Base-by-base conservation (phyloP, 2,797 vertebrate species). In the Otus scops region DNA sequence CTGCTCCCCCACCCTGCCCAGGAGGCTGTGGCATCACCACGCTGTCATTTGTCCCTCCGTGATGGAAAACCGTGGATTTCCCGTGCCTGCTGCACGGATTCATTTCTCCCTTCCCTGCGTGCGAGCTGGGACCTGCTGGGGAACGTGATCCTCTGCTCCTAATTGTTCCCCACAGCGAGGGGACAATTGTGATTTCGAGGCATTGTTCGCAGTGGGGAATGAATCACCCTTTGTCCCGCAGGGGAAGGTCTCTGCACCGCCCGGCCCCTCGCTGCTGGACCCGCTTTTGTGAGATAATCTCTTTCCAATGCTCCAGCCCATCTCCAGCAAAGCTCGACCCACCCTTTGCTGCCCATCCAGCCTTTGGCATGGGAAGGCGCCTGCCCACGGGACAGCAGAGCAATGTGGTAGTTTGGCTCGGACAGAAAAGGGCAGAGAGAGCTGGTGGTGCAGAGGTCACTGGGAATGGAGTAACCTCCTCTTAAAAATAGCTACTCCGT, bases 191-290 rank as follows among this genome's bases (percentile, higher is more conserved):
- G 91, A 64, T 78, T 85, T 69, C 2, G 12, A 50, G 89, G 43
- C 84, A 77, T 95, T 97, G 95, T 95, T 93, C 0, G 3, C 1
- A 2, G 48, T 16, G 24, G 53, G 45, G 57, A 93, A 90, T 88
- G 91, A 96, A 94, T 91, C 64, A 32, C 39, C 48, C 92, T 92
- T 94, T 88, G 90, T 95, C 85, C 67, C 3, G 1, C 69, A 28
- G n/a, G 86, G 73, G 43, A 91, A 91, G 81, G 85, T 47, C 92
- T 82, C 57, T 1, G 45, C 26, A 2, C 70, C 1, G 3, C 73
- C 79, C 17, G 0, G 50, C 34, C 51, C 34, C 73, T 80, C 3
- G 1, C 41, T 41, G 82, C 73, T 56, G 28, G 67, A 53, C 87
- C 38, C 6, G 3, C 34, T 78, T 63, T 64, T 34, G n/a, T 53